phyloP scores from a whole-genome alignment of 2,113 vertebrate genomes.

The Spizaetus ornatus region DNA sequence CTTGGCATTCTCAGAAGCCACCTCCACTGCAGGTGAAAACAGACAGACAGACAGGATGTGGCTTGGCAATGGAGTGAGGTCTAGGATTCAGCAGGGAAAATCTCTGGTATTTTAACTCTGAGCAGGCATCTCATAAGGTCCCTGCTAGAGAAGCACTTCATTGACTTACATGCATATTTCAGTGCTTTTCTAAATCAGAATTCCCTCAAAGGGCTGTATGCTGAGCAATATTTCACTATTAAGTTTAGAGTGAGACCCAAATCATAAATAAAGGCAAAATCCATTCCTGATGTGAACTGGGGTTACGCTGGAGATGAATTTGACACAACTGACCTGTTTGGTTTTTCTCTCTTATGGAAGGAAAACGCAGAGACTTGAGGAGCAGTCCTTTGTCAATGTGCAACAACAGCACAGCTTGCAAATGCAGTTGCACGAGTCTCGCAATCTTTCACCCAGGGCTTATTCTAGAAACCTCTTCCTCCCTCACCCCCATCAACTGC shows the following conservation, averaged over 20 bases:
- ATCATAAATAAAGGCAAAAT: background rate
- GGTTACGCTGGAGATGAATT: background rate
- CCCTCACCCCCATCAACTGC: background rate
- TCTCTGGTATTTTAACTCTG: background rate
- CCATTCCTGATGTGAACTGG: background rate
- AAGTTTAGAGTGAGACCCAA: background rate
- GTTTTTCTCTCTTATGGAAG: background rate
- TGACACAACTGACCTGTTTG: conserved; percentile 11
- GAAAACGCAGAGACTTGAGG: background rate
- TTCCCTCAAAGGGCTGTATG: background rate
- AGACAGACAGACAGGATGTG: background rate
- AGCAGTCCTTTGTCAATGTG: background rate
- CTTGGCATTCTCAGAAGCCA: background rate
- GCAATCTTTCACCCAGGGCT: background rate
- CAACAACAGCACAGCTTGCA: background rate
- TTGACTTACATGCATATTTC: conserved; percentile 22
- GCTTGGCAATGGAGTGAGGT: background rate
- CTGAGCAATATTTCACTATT: background rate
- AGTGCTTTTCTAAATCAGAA: conserved; percentile 40
- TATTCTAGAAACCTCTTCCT: conserved; percentile 53
- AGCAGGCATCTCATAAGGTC: background rate
- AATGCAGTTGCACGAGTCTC: background rate
- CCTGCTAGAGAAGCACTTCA: background rate
- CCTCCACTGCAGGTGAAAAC: background rate
- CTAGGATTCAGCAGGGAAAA: background rate